Conservation (phyloP, 2,113 vertebrate genomes). For the Alces alces region DNA sequence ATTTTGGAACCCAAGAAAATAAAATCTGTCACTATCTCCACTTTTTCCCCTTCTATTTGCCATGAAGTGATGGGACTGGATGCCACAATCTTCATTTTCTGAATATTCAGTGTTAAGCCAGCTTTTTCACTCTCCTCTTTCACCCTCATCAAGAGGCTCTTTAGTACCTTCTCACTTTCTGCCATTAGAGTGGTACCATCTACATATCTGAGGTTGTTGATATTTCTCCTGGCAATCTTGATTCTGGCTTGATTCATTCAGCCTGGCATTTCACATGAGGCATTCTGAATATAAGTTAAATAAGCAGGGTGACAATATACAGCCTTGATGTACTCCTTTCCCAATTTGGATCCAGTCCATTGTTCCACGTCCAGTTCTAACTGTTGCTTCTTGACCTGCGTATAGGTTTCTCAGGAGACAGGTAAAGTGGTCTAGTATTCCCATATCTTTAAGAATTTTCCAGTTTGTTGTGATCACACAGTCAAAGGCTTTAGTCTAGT, state of each 20-base stretch:
- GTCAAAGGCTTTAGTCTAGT: not conserved
- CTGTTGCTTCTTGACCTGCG: not conserved
- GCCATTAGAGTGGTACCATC: not conserved
- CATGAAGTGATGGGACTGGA: not conserved
- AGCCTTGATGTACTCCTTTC: not conserved
- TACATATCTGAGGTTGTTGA: not conserved
- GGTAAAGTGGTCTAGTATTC: not conserved
- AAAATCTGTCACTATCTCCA: not conserved
- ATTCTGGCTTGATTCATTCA: not conserved
- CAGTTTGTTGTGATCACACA: not conserved
- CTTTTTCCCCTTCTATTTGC: not conserved
- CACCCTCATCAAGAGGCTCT: not conserved
- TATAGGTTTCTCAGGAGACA: not conserved
- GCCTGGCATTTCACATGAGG: not conserved
- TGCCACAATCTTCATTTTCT: not conserved
- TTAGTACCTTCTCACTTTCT: not conserved
- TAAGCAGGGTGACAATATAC: not conserved
- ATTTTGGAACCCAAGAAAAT: not conserved
- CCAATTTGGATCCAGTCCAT: not conserved
- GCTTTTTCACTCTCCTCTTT: not conserved
- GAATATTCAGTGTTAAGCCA: not conserved
- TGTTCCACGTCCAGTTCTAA: not conserved
- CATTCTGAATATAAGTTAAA: not conserved
- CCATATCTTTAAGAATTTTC: not conserved
- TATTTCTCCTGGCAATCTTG: not conserved